phyloP scores from a whole-genome alignment of 2,113 vertebrate genomes.

The Drymodes brunneopygia region DNA sequence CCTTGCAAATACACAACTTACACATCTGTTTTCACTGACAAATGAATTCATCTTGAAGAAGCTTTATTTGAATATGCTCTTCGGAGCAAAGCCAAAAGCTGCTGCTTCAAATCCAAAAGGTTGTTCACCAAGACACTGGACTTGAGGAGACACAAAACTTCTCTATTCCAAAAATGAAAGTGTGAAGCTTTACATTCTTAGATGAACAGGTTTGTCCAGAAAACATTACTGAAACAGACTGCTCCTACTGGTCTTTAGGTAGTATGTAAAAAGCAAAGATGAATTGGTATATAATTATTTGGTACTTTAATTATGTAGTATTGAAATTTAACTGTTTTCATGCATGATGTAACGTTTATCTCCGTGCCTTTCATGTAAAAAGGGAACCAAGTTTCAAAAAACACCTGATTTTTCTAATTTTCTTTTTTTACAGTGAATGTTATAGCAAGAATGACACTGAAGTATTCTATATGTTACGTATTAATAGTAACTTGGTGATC shows the following conservation, averaged over 20 bases:
- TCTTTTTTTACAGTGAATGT: neutral
- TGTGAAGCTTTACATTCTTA: neutral
- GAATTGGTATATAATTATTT: neutral
- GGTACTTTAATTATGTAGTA: neutral
- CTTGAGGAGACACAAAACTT: neutral
- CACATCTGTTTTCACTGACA: neutral
- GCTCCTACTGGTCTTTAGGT: neutral
- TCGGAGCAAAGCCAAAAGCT: neutral
- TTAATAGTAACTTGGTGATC: neutral
- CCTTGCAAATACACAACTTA: neutral
- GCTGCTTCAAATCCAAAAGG: neutral
- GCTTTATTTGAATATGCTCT: neutral
- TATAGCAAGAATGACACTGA: neutral
- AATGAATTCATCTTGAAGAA: neutral
- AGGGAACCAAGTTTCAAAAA: neutral
- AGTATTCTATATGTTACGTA: neutral
- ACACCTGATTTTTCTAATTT: accelerated
- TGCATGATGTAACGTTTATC: neutral
- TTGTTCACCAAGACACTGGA: neutral
- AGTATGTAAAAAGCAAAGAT: neutral
- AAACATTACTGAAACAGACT: neutral
- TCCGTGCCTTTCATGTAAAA: neutral
- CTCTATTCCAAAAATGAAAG: neutral
- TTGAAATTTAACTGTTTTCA: neutral
- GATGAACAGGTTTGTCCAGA: neutral